phyloP scores from a whole-genome alignment of 1,140 invertebrate species.

The Tetranychus urticae region DNA sequence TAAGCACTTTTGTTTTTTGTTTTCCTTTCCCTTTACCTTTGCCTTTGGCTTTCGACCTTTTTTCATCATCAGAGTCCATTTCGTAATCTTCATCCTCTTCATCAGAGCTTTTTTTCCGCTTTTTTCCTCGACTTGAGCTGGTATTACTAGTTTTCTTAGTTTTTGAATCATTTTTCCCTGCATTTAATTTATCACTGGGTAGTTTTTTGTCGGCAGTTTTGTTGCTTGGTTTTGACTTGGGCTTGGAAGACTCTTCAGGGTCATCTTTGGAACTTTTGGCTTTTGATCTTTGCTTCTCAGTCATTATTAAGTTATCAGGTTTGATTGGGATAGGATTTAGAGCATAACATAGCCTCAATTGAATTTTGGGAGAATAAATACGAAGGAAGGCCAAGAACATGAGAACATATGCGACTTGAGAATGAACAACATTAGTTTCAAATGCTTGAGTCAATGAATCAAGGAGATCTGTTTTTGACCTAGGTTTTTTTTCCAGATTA shows the following conservation, averaged over 20 bases:
- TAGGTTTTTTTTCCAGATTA: background rate
- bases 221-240: background rate
- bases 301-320: constrained; percentile 6
- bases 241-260: background rate
- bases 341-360: constrained; percentile 10
- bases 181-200: background rate
- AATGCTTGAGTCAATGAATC: background rate
- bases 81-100: background rate
- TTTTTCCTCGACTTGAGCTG: background rate
- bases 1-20: constrained; percentile 2
- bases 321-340: constrained; percentile 10
- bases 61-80: background rate
- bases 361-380: background rate
- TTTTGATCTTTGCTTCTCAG: constrained; percentile 4
- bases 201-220: background rate
- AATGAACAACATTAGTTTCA: background rate
- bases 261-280: background rate
- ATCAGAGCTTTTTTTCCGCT: background rate
- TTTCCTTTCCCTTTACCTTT: constrained; percentile 1
- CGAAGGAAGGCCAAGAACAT: background rate
- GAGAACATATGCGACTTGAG: background rate
- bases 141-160: background rate
- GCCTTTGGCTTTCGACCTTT: background rate
- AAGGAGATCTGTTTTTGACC: background rate
- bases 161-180: background rate